These are phyloP conservation scores for Harpegnathos saltator DNA, from an alignment of 1,140 invertebrate genomes.

Conservation along the genomic window DNA sequence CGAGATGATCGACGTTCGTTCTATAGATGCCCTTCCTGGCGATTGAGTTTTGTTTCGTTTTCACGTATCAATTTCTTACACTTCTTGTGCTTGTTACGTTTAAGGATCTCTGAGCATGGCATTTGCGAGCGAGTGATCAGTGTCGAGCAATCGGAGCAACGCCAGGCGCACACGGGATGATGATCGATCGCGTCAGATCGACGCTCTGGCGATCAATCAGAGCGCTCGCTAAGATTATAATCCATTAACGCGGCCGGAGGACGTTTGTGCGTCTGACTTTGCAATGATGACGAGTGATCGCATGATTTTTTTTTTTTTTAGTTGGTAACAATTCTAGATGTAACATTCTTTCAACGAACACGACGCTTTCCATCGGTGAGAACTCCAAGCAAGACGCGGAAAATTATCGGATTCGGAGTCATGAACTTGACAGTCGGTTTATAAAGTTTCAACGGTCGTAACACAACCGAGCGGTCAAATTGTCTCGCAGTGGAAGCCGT, in stretches of 20 bases:
- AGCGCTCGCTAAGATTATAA: neutral
- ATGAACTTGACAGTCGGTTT: neutral
- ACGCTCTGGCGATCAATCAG: neutral
- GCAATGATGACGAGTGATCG: conserved; percentile 78
- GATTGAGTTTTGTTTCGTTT: conserved; percentile 67
- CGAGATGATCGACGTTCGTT: conserved; percentile 12
- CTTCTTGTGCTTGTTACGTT: conserved; percentile 80
- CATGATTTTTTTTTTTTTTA: conserved; percentile 80
- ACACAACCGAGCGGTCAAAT: too few species aligned
- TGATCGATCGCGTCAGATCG: neutral
- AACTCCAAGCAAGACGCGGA: neutral
- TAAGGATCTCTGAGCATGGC: conserved; percentile 82
- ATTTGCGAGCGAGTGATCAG: conserved; percentile 80
- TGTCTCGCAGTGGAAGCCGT: too few species aligned
- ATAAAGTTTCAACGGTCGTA: too few species aligned
- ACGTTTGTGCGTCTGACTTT: conserved; percentile 56
- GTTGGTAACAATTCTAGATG: conserved; percentile 72
- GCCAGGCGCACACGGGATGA: conserved; percentile 45
- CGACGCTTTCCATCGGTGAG: conserved; percentile 43
- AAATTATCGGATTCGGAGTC: neutral
- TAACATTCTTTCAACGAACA: conserved; percentile 56
- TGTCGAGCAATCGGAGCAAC: conserved; percentile 66
- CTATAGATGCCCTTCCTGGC: conserved; percentile 19
- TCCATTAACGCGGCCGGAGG: neutral
- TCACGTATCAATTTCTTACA: conserved; percentile 75